Evolutionary conservation across 30 jellyfish, hydroid and myxozoan species (phyloP).

Genomic region (Pseudorhiza aurosa): DNA sequence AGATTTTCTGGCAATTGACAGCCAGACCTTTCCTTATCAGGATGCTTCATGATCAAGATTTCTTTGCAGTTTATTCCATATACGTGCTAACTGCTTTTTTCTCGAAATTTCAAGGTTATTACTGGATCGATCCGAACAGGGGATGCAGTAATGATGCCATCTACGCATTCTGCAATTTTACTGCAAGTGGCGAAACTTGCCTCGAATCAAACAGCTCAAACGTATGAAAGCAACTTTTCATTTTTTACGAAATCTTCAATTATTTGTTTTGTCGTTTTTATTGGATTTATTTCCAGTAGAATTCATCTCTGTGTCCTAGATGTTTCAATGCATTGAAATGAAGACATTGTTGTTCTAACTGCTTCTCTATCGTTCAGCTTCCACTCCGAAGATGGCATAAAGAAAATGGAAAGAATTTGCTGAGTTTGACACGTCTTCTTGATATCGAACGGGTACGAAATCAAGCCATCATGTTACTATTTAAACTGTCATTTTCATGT

Average conservation of each 20-base stretch:
- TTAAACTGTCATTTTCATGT: no score
- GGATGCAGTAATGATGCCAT: conserved; percentile 92
- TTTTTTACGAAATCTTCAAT: neutral
- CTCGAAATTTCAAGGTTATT: conserved; percentile 58
- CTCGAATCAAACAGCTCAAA: conserved; percentile 54
- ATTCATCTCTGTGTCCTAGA: no score
- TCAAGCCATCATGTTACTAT: no score
- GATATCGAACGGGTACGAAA: conserved; percentile 42
- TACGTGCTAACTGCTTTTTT: neutral
- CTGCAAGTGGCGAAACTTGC: conserved; percentile 82
- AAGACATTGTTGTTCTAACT: no score
- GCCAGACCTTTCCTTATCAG: neutral
- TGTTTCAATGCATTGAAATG: no score
- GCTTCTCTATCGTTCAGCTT: no score
- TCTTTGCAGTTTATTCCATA: neutral
- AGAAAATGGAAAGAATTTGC: neutral
- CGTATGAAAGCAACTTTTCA: conserved; percentile 9
- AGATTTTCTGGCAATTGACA: neutral
- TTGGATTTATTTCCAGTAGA: neutral
- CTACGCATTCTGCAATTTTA: conserved; percentile 74
- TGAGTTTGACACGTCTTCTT: conserved; percentile 4
- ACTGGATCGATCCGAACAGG: conserved; percentile 94
- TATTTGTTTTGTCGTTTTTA: neutral
- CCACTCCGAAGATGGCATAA: conserved; percentile 43
- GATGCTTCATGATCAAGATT: neutral